Base-by-base conservation (phyloP, 2,888 invertebrate genomes). In the Stenchaetothrips biformis region DNA sequence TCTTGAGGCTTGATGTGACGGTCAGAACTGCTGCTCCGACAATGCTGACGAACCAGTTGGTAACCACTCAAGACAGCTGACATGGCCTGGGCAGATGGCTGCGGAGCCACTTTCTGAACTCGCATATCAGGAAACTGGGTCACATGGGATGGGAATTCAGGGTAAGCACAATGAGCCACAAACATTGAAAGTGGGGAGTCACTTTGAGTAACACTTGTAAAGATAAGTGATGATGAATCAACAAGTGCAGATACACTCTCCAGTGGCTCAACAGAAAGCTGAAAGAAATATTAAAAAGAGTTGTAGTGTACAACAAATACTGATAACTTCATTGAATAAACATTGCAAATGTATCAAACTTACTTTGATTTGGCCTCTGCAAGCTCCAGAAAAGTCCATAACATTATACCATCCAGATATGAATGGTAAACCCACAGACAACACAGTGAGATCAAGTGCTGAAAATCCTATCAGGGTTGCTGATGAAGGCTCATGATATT, bases 391-490 rank as follows among this genome's bases (percentile, higher is more conserved):
- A 82, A 90, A 90, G 83, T 91, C 91, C n/a, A 90, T 87, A 78
- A 92, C 90, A 84, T 91, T 90, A 84, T 90, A 91, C 89, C 90
- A 91, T n/a, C 91, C 91, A 79, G 88, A 89, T 79, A 91, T 87
- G 53, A 87, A 87, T 13, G 89, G 88, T 82, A 90, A 87, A 7
- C 89, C 89, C 62, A 88, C 86, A 27, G 87, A 83, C 48, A 91
- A 85, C 27, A 89, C 87, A 4, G 88, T 89, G 74, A 92, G 85
- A 86, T 91, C 90, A 47, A 92, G 85, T 7, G 90, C 88, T 16
- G 90, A 48, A 25, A 78, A 78, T 11, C 48, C 78, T 78, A 48
- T 7, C 7, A 49, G 47, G 6, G n/a, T 47, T 1, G n/a, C 48
- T 37, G 48, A 37, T 18, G n/a, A 78, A 78, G 7, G 9, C 37